Base-by-base conservation (phyloP, 2,888 invertebrate genomes). In the Orthosia incerta region DNA sequence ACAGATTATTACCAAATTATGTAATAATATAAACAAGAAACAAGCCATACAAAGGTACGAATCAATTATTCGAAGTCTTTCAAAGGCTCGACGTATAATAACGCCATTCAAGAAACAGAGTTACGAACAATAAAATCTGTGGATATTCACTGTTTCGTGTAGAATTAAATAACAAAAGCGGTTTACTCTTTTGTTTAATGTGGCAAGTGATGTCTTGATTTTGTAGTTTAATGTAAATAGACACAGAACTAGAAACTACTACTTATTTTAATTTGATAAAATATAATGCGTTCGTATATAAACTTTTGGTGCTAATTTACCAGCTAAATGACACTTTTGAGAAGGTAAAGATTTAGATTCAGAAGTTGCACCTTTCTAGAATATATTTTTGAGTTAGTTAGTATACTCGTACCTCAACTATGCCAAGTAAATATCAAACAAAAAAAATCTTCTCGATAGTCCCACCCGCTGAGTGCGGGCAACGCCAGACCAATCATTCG, bases 1-100 rank as follows among this genome's bases (percentile, higher is more conserved):
- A 83, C 77, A 77, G 84, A 87, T 89, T 82, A 81, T 82, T 86
- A 87, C 84, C 82, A 82, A 86, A 89, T 88, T 88, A 85, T 86
- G 78, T 85, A 86, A 86, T 84, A 76, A 86, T 84, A 75, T 79
- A 83, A 86, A 88, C 85, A 86, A 86, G 80, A 76, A 81, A 76
- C 70, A 86, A 85, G 68, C 83, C 83, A 66, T 82, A 88, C 85
- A 89, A 87, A 87, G 78, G 75, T 82, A 72, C 61, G 50, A 87
- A 82, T 84, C 86, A 87, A 86, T 86, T 88, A 88, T 87, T 83
- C 70, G 74, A 87, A 87, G 83, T 81, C 83, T 87, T 87, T 85
- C 79, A 89, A 88, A 84, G 76, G 74, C 83, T 71, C 64, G 39
- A 60, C 73, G 75, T 80, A 79, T 67, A 78, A 83, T 80, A 77